A percentile compares a stretch with the other conserved stretches of the same genome.
Conservation (phyloP, 2,113 vertebrate species). For the Microtus richardsoni region DNA sequence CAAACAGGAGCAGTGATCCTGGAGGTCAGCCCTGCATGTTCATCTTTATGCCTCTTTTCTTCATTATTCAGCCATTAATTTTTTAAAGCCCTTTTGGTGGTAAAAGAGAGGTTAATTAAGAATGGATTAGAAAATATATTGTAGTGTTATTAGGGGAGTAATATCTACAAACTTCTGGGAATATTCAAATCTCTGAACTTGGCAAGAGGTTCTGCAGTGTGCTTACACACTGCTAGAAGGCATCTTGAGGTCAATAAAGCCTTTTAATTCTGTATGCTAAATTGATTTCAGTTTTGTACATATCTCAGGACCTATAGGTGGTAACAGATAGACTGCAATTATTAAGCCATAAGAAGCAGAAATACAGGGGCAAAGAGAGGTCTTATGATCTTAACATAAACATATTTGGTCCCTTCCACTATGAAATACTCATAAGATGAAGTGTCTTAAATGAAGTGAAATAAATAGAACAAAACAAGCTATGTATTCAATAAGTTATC, state of each 20-base stretch:
- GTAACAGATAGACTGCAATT: neutral
- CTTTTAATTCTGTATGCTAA: conserved; percentile 56
- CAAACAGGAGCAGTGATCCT: neutral
- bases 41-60: neutral
- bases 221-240: neutral
- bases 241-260: conserved; percentile 11
- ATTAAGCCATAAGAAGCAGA: neutral
- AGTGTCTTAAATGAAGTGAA: neutral
- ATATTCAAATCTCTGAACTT: conserved; percentile 44
- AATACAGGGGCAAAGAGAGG: neutral
- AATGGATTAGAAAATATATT: conserved; percentile 60
- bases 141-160: conserved; percentile 46
- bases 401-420: neutral
- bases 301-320: neutral
- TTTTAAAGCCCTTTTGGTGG: conserved; percentile 60
- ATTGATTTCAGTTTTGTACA: conserved; percentile 52
- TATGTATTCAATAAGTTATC: neutral
- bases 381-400: neutral
- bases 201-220: neutral
- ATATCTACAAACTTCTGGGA: conserved; percentile 47
- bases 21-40: neutral
- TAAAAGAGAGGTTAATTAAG: conserved; percentile 72
- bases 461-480: neutral
- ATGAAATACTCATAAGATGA: neutral
- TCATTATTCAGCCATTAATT: conserved; percentile 65